Conservation (phyloP, 2,888 invertebrate species). For the Andrena minutula region DNA sequence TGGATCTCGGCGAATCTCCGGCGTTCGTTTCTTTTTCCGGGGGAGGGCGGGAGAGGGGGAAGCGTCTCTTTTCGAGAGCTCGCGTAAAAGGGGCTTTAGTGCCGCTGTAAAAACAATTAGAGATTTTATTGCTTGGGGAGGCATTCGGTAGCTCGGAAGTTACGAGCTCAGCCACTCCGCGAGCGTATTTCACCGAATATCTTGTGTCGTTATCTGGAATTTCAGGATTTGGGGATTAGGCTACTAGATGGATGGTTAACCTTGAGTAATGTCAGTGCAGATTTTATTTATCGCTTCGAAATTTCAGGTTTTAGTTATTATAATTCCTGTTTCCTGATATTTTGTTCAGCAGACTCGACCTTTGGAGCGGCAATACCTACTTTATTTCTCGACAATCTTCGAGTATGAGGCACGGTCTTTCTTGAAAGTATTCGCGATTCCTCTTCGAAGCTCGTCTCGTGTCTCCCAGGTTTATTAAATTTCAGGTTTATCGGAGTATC, state of each 20-base stretch:
- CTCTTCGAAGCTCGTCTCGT: constrained; percentile 7
- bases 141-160: not conserved
- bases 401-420: too few relatives aligned
- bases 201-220: not conserved
- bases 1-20: constrained; percentile 12
- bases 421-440: constrained; percentile 8
- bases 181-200: not conserved
- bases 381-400: not conserved
- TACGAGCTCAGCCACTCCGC: not conserved
- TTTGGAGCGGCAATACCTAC: not conserved
- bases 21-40: not conserved
- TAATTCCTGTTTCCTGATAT: too few relatives aligned
- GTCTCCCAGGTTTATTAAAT: constrained; percentile 31
- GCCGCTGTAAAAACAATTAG: constrained; percentile 5
- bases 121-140: not conserved
- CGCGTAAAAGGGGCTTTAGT: not conserved
- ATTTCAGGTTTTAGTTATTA: too few relatives aligned
- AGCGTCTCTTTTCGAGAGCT: not conserved
- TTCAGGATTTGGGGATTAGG: not conserved
- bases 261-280: too few relatives aligned
- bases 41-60: not conserved
- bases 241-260: too few relatives aligned
- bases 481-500: constrained; percentile 1
- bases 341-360: not conserved
- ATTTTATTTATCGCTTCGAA: too few relatives aligned